A percentile compares a stretch with the other conserved stretches of the same genome.
These are phyloP conservation scores for Apocheima hispidaria DNA, from an alignment of 2,888 invertebrate genomes.

Conservation along the genomic window DNA sequence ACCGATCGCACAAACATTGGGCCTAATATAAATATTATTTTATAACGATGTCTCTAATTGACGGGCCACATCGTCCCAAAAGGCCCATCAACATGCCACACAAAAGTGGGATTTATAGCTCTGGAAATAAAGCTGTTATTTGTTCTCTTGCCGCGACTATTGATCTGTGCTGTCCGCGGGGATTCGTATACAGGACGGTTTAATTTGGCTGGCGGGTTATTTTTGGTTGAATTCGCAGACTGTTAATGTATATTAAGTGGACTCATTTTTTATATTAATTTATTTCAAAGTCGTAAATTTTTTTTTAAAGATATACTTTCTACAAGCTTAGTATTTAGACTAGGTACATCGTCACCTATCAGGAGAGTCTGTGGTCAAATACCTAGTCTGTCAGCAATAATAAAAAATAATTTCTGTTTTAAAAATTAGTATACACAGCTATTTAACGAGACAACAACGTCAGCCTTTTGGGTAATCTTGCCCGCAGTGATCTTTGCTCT, in stretches of 20 bases:
- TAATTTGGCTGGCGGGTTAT: conserved; percentile 42
- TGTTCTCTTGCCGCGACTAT: conserved; percentile 48
- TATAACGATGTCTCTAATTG: conserved; percentile 68
- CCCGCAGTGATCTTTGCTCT: no score
- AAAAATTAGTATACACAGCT: no score
- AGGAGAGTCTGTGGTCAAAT: no score
- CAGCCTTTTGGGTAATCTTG: no score
- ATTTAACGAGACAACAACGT: no score
- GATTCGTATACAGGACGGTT: conserved; percentile 63
- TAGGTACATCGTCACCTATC: no score
- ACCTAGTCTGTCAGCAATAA: no score
- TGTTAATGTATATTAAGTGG: conserved; percentile 17
- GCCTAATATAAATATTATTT: conserved; percentile 53
- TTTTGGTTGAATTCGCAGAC: conserved; percentile 33
- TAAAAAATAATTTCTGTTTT: no score
- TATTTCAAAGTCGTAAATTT: background rate
- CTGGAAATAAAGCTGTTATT: conserved; percentile 47
- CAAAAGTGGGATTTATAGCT: conserved; percentile 47
- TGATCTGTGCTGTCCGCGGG: conserved; percentile 59
- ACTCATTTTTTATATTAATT: conserved; percentile 11
- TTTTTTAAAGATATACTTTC: no score
- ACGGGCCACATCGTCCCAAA: conserved; percentile 56
- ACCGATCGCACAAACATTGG: conserved; percentile 47
- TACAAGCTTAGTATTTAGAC: no score
- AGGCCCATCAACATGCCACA: conserved; percentile 39